phyloP scores from a whole-genome alignment of 2,888 invertebrate species.

The Ophion costatus region DNA sequence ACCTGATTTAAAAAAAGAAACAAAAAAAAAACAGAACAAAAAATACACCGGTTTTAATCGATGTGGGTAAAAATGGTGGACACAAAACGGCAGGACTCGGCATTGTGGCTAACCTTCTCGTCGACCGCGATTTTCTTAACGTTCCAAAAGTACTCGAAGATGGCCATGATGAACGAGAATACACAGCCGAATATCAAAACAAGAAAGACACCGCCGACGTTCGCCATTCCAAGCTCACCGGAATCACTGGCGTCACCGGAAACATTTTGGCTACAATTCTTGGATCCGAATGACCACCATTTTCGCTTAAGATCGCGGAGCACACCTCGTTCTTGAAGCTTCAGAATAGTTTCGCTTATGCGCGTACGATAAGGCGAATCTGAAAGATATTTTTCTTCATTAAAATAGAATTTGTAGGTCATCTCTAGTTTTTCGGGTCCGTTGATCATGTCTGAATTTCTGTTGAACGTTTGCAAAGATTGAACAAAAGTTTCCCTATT shows the following conservation, averaged over 20 bases:
- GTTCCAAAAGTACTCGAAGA: constrained; percentile 94
- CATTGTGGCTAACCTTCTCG: constrained; percentile 87
- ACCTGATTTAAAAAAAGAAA: constrained; percentile 84
- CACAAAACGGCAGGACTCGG: background rate
- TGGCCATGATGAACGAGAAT: constrained; percentile 89
- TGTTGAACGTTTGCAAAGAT: background rate
- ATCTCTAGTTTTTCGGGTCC: too few species aligned
- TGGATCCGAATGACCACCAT: constrained; percentile 94
- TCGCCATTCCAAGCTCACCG: constrained; percentile 90
- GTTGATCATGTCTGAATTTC: too few species aligned
- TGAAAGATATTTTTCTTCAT: constrained; percentile 78
- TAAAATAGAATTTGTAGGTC: background rate
- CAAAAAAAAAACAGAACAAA: background rate
- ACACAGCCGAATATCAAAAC: constrained; percentile 91
- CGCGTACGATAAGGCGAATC: constrained; percentile 91
- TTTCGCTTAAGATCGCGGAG: constrained; percentile 92
- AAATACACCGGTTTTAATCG: too few species aligned
- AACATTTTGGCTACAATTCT: constrained; percentile 84
- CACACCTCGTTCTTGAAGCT: constrained; percentile 94
- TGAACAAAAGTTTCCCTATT: too few species aligned
- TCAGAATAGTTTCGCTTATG: constrained; percentile 94
- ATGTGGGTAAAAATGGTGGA: background rate
- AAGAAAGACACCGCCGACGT: constrained; percentile 96
- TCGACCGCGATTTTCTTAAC: constrained; percentile 90
- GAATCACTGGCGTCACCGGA: constrained; percentile 82